Conservation (phyloP, 2,113 vertebrate species). For the Triplophysa tibetana region DNA sequence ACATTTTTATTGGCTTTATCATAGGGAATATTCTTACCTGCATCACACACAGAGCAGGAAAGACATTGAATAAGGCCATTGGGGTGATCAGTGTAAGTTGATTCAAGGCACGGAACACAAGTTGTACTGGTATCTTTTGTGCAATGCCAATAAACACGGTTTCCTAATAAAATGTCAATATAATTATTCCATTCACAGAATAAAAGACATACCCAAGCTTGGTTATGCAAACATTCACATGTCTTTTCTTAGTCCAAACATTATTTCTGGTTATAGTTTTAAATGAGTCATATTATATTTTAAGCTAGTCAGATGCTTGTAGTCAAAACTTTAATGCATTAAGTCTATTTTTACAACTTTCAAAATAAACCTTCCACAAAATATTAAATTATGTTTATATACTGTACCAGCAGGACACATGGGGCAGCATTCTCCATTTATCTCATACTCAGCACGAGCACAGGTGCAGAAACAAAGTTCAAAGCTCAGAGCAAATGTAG, state of each 20-base stretch:
- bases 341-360: neutral
- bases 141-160: constrained; percentile 36
- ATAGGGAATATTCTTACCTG: constrained; percentile 20
- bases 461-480: constrained; percentile 21
- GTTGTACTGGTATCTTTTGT: neutral
- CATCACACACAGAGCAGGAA: constrained; percentile 33
- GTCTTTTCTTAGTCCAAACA: no score
- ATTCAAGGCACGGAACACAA: constrained; percentile 35
- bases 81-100: constrained; percentile 29
- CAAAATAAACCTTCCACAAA: neutral
- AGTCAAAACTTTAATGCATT: no score
- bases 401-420: constrained; percentile 27
- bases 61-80: neutral
- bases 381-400: neutral
- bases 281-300: no score
- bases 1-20: neutral
- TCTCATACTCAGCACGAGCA: constrained; percentile 41
- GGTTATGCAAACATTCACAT: no score
- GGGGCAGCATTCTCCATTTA: constrained; percentile 35
- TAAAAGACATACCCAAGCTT: no score
- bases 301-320: no score
- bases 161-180: neutral
- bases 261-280: no score
- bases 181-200: no score
- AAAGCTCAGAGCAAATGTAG: neutral